Conservation (phyloP, 2,797 vertebrate genomes). For the Poecilia velifera region DNA sequence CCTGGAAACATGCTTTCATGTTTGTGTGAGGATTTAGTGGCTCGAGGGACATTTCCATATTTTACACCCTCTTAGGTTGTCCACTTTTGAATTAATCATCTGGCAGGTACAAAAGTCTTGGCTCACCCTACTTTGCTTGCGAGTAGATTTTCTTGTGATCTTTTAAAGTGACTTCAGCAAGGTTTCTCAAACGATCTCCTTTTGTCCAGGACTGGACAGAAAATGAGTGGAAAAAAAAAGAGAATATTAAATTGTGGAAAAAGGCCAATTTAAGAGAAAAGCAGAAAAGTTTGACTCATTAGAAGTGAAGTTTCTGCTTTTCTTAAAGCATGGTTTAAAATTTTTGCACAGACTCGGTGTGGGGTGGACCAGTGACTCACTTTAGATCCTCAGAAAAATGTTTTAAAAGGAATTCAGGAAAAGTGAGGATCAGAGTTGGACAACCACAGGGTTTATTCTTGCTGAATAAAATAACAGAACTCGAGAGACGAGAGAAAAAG, state of each 20-base stretch:
- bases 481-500: background rate
- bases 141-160: background rate
- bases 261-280: background rate
- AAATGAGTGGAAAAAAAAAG: background rate
- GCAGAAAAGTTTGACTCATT: background rate
- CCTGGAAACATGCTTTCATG: constrained; percentile 1
- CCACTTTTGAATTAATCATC: background rate
- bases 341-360: background rate
- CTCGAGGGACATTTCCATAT: background rate
- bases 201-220: background rate
- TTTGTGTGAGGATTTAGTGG: background rate
- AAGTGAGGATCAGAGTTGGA: constrained; percentile 34
- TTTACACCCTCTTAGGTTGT: background rate
- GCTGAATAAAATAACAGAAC: background rate
- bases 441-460: constrained; percentile 18
- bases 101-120: background rate
- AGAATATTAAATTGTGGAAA: background rate
- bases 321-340: background rate
- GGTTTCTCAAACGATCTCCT: background rate
- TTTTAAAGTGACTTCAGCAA: background rate
- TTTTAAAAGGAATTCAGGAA: constrained; percentile 13
- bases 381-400: constrained; percentile 5
- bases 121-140: background rate
- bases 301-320: background rate
- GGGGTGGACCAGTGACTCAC: background rate